These are phyloP conservation scores for Gorsachius goisagi DNA, from an alignment of 2,113 vertebrate species.

Conservation along the genomic window DNA sequence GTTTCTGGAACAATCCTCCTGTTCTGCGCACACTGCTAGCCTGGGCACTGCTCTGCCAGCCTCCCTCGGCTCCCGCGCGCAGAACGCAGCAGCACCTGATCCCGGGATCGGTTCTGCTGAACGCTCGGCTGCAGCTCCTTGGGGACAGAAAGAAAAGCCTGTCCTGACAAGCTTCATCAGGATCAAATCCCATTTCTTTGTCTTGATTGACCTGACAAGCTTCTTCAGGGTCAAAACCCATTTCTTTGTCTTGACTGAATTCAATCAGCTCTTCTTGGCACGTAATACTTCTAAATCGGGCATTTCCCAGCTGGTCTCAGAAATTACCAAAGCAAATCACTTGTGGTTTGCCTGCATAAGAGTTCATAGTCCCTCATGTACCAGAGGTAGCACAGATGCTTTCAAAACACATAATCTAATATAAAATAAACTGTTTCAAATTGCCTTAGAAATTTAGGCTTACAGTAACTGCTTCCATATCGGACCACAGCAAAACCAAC, in stretches of 20 bases:
- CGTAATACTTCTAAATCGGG: neutral
- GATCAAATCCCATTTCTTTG: slow-evolving; percentile 26
- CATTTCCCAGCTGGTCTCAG: slow-evolving; percentile 27
- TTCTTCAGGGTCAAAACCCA: neutral
- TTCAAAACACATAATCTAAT: neutral
- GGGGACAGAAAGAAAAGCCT: slow-evolving; percentile 22
- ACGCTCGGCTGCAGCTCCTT: neutral
- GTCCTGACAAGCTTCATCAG: neutral
- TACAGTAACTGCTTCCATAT: neutral
- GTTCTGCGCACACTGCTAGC: neutral
- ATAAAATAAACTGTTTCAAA: neutral
- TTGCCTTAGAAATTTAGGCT: neutral
- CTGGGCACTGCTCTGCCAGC: neutral
- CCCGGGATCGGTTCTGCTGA: neutral
- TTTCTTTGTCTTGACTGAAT: slow-evolving; percentile 31
- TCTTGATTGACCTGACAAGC: neutral
- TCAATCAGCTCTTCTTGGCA: slow-evolving; percentile 31
- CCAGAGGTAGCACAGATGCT: neutral
- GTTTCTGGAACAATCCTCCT: slow-evolving; percentile 26
- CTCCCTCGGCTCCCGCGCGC: neutral
- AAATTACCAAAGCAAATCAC: neutral
- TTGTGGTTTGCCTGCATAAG: neutral
- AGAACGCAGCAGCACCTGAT: slow-evolving; percentile 62
- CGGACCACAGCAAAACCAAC: neutral
- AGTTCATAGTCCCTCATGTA: neutral